phyloP scores from a whole-genome alignment of 2,797 vertebrate genomes.

The Parauchenoglanis punctatus region DNA sequence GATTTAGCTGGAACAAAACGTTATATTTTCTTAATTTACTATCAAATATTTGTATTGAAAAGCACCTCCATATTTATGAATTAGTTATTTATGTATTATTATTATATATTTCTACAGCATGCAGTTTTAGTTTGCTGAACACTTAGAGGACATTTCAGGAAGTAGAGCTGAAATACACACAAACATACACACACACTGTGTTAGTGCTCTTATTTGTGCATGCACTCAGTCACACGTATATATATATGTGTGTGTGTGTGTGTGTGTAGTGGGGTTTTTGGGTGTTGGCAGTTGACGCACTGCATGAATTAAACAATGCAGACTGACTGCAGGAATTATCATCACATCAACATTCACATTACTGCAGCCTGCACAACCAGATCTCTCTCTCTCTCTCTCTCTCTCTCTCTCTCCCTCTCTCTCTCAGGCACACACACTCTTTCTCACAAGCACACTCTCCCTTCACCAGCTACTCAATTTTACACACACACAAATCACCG shows the following conservation, averaged over 20 bases:
- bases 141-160: neutral
- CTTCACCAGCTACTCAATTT: neutral
- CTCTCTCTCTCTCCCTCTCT: neutral
- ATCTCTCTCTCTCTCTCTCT: neutral
- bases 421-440: neutral
- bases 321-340: constrained; percentile 38
- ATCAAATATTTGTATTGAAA: neutral
- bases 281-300: constrained; percentile 30
- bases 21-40: neutral
- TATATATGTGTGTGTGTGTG: neutral
- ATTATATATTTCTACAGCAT: neutral
- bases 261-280: neutral
- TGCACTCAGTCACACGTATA: neutral
- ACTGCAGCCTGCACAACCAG: constrained; percentile 5
- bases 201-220: neutral
- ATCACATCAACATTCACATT: constrained; percentile 30
- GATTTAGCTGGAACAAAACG: neutral
- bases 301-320: constrained; percentile 38
- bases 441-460: neutral
- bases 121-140: neutral
- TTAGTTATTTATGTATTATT: neutral
- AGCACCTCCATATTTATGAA: neutral
- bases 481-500: neutral
- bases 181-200: neutral
- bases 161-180: neutral